Evolutionary conservation across 2,888 invertebrate species (phyloP).

Genomic region (Seira musarum): DNA sequence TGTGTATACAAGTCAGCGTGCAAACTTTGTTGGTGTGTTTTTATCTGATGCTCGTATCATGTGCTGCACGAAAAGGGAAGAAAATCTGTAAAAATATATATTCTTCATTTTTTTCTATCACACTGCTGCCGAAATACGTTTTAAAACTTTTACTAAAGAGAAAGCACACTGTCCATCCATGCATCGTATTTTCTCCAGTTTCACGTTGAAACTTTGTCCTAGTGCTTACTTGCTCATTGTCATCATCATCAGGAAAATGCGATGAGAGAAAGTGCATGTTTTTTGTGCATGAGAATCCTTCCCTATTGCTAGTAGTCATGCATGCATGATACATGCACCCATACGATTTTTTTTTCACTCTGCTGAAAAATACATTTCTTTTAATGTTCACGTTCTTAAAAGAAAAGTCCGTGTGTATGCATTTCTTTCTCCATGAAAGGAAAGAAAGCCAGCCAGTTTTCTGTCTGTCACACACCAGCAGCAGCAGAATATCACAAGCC

Average conservation of each 20-base stretch:
- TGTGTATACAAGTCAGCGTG: conserved; percentile 18
- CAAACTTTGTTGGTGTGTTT: conserved; percentile 38
- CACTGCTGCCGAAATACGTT: too few relatives aligned
- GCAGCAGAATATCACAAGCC: too few relatives aligned
- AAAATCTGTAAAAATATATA: background rate
- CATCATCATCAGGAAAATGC: background rate
- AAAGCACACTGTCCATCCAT: background rate
- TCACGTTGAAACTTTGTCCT: background rate
- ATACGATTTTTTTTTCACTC: conserved; percentile 17
- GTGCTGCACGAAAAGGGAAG: conserved; percentile 32
- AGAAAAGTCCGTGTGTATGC: conserved; percentile 19
- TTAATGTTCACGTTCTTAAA: too few relatives aligned
- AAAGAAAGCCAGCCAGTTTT: background rate
- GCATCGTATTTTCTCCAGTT: background rate
- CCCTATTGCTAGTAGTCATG: too few relatives aligned
- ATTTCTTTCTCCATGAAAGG: conserved; percentile 20
- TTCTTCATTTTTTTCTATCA: background rate
- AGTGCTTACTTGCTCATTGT: too few relatives aligned
- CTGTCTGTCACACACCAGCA: background rate
- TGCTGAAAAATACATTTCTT: background rate
- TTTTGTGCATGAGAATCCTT: too few relatives aligned
- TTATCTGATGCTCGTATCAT: conserved; percentile 48
- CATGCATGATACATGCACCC: conserved; percentile 23
- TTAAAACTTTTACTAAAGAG: background rate
- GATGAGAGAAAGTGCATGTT: background rate